Conservation (phyloP, 1,140 invertebrate species). For the Magallana gigas region DNA sequence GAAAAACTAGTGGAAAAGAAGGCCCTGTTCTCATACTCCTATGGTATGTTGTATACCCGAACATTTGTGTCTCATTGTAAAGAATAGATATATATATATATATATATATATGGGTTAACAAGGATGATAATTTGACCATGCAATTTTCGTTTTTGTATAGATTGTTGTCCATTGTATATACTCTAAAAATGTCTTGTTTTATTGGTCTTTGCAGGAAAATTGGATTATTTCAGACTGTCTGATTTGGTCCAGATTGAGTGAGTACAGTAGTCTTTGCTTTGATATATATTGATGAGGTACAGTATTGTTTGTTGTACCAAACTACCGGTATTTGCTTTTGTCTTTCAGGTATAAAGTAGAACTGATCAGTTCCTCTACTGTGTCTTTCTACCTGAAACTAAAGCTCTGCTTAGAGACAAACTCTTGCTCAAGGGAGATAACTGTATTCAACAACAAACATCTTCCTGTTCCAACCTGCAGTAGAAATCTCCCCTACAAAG, state of each 20-base stretch:
- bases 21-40: neutral
- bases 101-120: neutral
- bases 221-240: constrained; percentile 27
- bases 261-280: neutral
- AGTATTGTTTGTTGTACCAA: no score
- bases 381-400: constrained; percentile 20
- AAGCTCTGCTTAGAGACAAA: constrained; percentile 20
- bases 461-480: neutral
- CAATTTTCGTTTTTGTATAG: neutral
- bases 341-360: constrained; percentile 30
- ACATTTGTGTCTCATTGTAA: neutral
- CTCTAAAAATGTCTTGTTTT: neutral
- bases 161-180: neutral
- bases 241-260: constrained; percentile 23
- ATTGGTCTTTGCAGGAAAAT: neutral
- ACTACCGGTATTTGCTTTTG: neutral
- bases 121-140: neutral
- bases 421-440: constrained; percentile 20
- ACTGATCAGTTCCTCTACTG: neutral
- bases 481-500: constrained; percentile 32
- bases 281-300: no score
- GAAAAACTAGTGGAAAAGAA: constrained; percentile 22
- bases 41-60: neutral
- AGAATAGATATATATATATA: neutral
- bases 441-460: constrained; percentile 1